Conservation (phyloP, 2,888 invertebrate species). For the Acanthosoma haemorrhoidale region DNA sequence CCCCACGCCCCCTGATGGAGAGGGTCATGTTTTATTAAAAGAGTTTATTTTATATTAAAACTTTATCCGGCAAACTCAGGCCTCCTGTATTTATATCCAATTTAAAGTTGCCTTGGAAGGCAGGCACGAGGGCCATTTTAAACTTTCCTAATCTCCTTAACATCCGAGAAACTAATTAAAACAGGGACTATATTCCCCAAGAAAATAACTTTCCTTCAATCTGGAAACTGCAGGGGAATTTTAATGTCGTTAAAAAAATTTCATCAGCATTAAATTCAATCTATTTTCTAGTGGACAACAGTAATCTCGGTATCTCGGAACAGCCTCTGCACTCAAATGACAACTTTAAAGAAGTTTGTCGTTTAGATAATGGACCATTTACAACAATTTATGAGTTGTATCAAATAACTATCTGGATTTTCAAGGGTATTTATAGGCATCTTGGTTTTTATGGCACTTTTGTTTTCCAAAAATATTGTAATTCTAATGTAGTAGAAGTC, state of each 20-base stretch:
- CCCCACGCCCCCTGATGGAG: background rate
- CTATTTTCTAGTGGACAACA: too few relatives aligned
- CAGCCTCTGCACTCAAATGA: too few relatives aligned
- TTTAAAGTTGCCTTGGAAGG: conserved; percentile 20
- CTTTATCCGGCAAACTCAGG: conserved; percentile 7
- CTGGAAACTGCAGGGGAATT: background rate
- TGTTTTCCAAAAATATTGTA: too few relatives aligned
- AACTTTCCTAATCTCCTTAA: conserved; percentile 27
- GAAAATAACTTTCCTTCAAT: conserved; percentile 20
- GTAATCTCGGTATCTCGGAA: too few relatives aligned
- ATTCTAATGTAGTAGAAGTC: too few relatives aligned
- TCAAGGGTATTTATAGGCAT: too few relatives aligned
- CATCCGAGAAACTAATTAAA: conserved; percentile 24
- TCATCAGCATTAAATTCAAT: too few relatives aligned
- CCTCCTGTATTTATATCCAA: conserved; percentile 28
- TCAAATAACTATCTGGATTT: too few relatives aligned
- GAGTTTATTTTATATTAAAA: conserved; percentile 29
- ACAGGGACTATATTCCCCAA: conserved; percentile 15
- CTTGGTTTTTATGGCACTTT: too few relatives aligned
- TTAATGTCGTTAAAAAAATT: background rate
- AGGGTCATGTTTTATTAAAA: conserved; percentile 20
- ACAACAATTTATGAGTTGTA: too few relatives aligned
- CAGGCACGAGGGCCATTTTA: conserved; percentile 11
- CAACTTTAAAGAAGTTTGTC: too few relatives aligned
- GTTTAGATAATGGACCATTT: too few relatives aligned